These are phyloP conservation scores for Danio albolineatus DNA, from an alignment of 2,797 vertebrate species.

Conservation along the genomic window DNA sequence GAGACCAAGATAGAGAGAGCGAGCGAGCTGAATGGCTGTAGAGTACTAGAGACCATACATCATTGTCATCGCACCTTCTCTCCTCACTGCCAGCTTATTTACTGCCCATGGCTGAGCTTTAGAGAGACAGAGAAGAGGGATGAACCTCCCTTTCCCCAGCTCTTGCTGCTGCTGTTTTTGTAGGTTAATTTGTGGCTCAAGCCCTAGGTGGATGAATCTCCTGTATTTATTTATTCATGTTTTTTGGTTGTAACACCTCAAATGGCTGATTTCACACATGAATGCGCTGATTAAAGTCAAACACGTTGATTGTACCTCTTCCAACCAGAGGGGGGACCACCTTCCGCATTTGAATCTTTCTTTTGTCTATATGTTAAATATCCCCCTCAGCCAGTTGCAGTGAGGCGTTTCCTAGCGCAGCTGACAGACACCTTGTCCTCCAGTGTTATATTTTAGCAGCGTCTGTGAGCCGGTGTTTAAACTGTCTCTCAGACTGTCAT, in stretches of 20 bases:
- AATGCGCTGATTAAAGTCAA: conserved; percentile 63
- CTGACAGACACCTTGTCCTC: conserved; percentile 13
- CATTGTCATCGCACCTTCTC: conserved; percentile 78
- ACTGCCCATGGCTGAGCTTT: conserved; percentile 75
- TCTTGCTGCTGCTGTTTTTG: conserved; percentile 22
- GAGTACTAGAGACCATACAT: conserved; percentile 74
- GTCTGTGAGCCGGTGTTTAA: neutral
- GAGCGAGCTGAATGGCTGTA: conserved; percentile 71
- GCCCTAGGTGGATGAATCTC: conserved; percentile 23
- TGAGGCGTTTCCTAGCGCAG: conserved; percentile 62
- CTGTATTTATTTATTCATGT: conserved; percentile 27
- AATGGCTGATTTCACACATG: conserved; percentile 54
- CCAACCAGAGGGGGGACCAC: conserved; percentile 63
- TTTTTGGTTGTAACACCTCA: conserved; percentile 39
- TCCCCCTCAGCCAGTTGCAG: conserved; percentile 62
- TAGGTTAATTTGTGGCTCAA: conserved; percentile 40
- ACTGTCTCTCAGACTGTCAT: conserved; percentile 25
- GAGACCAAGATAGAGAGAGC: conserved; percentile 38
- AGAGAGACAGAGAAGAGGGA: conserved; percentile 67
- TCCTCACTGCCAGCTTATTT: conserved; percentile 77
- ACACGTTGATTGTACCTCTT: conserved; percentile 57
- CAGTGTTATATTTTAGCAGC: conserved; percentile 16
- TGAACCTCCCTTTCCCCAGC: conserved; percentile 53
- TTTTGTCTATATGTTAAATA: conserved; percentile 58
- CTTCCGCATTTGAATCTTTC: conserved; percentile 64